These are phyloP conservation scores for Hydroisotoma schaefferi DNA, from an alignment of 2,888 invertebrate species.

Conservation along the genomic window DNA sequence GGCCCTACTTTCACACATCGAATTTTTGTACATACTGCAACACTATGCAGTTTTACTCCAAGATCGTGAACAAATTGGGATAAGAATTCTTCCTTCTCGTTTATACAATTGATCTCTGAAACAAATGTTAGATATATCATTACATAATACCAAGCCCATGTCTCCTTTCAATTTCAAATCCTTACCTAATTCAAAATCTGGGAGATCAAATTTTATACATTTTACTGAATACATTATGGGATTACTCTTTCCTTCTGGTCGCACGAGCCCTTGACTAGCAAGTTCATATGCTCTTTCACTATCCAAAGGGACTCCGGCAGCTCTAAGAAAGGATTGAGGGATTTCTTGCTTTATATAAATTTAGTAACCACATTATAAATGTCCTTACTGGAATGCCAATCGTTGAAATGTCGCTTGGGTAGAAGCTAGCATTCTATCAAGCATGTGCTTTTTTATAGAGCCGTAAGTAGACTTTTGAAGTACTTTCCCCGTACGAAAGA, in stretches of 20 bases:
- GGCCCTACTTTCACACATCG: constrained; percentile 79
- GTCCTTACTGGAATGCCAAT: constrained; percentile 23
- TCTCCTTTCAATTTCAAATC: too few species aligned
- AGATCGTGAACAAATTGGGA: constrained; percentile 76
- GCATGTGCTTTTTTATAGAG: constrained; percentile 65
- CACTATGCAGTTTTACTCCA: constrained; percentile 71
- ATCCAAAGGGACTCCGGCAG: constrained; percentile 74
- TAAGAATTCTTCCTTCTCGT: constrained; percentile 76
- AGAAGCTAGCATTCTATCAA: constrained; percentile 71
- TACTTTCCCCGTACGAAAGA: constrained; percentile 67
- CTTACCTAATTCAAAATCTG: constrained; percentile 78
- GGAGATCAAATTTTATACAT: constrained; percentile 74
- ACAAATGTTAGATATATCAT: too few species aligned
- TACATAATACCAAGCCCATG: too few species aligned
- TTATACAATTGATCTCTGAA: constrained; percentile 79
- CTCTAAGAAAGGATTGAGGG: constrained; percentile 54
- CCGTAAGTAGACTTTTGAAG: constrained; percentile 66
- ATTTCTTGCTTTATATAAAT: too few species aligned
- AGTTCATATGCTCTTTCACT: constrained; percentile 87
- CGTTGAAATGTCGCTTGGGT: constrained; percentile 81
- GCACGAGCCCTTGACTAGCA: constrained; percentile 73
- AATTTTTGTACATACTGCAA: constrained; percentile 74
- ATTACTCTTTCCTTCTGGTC: constrained; percentile 66
- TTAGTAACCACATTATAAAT: neutral
- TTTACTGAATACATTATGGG: constrained; percentile 82